Evolutionary conservation across 2,113 vertebrate genomes (phyloP), one percentile per base, ranked within the genome.

Genomic region (Gasterosteus aculeatus): DNA sequence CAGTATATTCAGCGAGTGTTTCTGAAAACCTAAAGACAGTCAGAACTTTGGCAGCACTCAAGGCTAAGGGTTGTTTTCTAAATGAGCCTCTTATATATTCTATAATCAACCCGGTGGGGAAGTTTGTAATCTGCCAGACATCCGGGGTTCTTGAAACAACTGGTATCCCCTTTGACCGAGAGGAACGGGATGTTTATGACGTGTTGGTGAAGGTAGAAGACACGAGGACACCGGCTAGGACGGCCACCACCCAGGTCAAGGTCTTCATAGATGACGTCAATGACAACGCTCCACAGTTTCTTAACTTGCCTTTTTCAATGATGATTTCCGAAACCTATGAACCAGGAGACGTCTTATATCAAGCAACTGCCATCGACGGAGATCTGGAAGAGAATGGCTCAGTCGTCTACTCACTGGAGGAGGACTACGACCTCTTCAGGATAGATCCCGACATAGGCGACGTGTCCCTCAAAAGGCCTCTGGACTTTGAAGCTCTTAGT

Each of bases 401-500:
- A 3, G 66, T 98, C 47, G 91, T 93, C 57, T 99, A 96, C 65
- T 94, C 93, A 2, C 93, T 99, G 59, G 94, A 94, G 68, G 96
- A 98, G 44, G 94, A 98, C 78, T 96, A 95, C n/a, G 88, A 89
- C 29, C 96, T 98, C 67, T 99, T 99, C 78, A 71, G 94, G 88
- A 97, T 99, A 38, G 97, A 99, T 77, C 95, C 96, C 7, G 93
- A 95, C 26, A 87, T 96, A 9, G 98, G 98, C 0, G 97, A 99
- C 46, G 94, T 99, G 74, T 97, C 97, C 5, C 94, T 99, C 35
- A 95, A 93, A 83, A 94, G 95, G 75, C 95, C 96, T 35, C 93
- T 99, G 77, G 97, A 98, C 90, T 97, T 96, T 85, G 95, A 97
- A 61, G 94, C 96, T 58, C 87, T 96, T 63, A 98, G 96, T 93